Percentiles rank a stretch among this genome's conserved stretches.
Evolutionary conservation across 2,113 vertebrate species (phyloP).

Genomic region (Piprites chloris): DNA sequence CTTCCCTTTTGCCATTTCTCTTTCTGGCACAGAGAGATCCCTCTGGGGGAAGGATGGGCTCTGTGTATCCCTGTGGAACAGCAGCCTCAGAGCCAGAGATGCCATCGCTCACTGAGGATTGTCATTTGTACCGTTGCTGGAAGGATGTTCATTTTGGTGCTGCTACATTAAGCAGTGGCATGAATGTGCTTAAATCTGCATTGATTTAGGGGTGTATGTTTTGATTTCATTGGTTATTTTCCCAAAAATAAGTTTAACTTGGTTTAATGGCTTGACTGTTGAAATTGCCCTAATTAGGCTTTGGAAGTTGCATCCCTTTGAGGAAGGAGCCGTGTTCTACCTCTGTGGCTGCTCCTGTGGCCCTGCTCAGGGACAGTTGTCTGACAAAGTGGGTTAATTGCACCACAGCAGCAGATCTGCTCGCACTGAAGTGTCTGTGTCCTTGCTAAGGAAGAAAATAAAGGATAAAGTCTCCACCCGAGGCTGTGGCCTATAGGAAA

Average conservation of each 20-base stretch:
- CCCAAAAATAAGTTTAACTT: not conserved
- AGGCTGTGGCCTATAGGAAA: not conserved
- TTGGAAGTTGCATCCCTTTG: not conserved
- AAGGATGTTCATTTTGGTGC: not conserved
- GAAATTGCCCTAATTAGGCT: not conserved
- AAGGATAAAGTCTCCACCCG: not conserved
- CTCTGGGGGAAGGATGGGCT: not conserved
- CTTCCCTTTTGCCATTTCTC: not conserved
- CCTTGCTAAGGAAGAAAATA: not conserved
- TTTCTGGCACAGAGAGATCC: not conserved
- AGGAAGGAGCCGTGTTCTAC: not conserved
- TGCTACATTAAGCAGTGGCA: not conserved
- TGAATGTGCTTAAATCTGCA: not conserved
- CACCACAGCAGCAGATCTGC: not conserved
- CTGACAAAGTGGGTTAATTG: not conserved
- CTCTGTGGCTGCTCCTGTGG: not conserved
- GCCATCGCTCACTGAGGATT: not conserved
- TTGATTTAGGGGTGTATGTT: not conserved
- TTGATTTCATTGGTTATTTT: not conserved
- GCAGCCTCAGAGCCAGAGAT: not conserved
- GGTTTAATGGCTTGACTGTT: not conserved
- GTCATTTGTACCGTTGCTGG: not conserved
- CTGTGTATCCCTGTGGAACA: not conserved
- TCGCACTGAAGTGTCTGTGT: not conserved
- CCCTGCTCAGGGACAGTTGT: not conserved